Conservation (phyloP, 2,113 vertebrate genomes). For the Megaptera novaeangliae region DNA sequence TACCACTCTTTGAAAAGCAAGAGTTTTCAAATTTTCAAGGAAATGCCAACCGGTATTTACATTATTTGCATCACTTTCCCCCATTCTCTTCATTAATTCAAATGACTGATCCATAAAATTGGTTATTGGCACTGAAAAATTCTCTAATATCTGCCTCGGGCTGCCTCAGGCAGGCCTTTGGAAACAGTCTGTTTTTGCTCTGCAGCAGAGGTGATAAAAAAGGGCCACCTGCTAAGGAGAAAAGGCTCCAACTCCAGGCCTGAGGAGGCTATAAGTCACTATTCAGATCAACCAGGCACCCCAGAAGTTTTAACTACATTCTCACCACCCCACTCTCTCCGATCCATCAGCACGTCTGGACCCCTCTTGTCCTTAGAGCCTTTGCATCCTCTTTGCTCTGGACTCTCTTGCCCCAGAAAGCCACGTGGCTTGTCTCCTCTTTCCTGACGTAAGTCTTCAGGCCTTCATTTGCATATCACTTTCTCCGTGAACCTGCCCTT, state of each 20-base stretch:
- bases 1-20: neutral
- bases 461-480: neutral
- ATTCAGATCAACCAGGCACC: neutral
- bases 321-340: neutral
- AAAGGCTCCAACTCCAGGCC: neutral
- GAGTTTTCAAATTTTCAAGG: neutral
- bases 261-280: too few relatives aligned
- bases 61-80: neutral
- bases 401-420: neutral
- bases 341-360: neutral
- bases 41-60: slow-evolving; percentile 4
- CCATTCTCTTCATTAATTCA: slow-evolving; percentile 24
- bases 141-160: neutral
- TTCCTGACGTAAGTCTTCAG: neutral
- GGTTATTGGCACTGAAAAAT: neutral
- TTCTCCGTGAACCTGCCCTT: neutral
- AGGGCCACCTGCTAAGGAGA: neutral
- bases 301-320: neutral
- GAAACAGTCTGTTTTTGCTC: neutral
- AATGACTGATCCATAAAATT: slow-evolving; percentile 36
- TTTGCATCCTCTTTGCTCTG: neutral
- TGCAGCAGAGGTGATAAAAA: neutral
- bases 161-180: neutral
- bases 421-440: neutral
- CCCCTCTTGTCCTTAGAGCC: neutral